Percentiles rank a stretch among this genome's conserved stretches.
phyloP scores from a whole-genome alignment of 35 echinoderm and acorn worm species.

The Anneissia japonica region DNA sequence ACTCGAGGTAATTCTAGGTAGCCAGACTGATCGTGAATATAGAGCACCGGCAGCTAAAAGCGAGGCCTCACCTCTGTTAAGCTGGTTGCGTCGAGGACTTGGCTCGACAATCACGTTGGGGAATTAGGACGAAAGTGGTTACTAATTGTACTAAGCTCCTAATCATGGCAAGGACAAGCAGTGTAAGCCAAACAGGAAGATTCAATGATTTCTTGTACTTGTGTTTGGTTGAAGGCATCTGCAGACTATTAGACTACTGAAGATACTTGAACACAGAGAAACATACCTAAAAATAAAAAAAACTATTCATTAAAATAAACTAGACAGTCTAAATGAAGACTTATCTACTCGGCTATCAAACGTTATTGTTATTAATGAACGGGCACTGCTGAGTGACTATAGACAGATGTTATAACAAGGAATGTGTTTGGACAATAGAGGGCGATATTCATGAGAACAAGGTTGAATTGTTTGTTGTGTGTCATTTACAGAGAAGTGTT shows the following conservation, averaged over 20 bases:
- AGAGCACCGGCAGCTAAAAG: not conserved
- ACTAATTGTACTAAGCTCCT: not conserved
- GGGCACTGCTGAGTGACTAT: too few relatives aligned
- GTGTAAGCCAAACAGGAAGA: not conserved
- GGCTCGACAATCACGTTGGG: not conserved
- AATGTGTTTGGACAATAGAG: not conserved
- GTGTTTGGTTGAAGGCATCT: not conserved
- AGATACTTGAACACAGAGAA: not conserved
- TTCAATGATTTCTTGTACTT: not conserved
- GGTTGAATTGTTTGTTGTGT: not conserved
- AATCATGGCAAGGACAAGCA: not conserved
- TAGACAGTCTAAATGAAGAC: too few relatives aligned
- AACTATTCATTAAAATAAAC: not conserved
- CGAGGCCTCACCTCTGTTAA: not conserved
- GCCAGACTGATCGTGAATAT: not conserved
- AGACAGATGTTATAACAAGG: not conserved
- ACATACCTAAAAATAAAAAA: not conserved
- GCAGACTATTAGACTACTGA: not conserved
- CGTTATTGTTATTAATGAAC: not conserved
- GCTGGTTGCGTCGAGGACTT: not conserved
- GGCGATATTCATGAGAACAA: not conserved
- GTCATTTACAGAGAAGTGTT: not conserved
- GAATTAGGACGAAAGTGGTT: conserved; percentile 1
- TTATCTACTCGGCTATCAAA: not conserved
- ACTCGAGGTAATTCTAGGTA: not conserved